Evolutionary conservation across 2,888 invertebrate species (phyloP).

Genomic region (Pyrrhosoma nymphula): DNA sequence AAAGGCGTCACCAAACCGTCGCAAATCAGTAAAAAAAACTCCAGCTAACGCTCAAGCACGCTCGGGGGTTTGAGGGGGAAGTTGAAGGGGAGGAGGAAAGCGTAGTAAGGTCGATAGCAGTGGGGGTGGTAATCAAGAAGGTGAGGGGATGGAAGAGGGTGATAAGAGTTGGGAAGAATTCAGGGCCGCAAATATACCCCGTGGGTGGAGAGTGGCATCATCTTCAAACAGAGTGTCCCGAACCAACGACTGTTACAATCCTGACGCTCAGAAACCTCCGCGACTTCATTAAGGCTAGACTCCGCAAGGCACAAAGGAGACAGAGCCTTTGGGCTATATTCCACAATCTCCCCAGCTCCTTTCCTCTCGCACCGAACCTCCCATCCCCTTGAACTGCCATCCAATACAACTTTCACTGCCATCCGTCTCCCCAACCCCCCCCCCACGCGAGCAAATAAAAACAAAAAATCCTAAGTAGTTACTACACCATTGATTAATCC

Average conservation of each 20-base stretch:
- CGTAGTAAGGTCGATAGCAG: background rate
- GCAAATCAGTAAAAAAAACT: background rate
- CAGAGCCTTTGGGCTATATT: background rate
- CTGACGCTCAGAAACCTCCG: background rate
- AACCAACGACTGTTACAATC: background rate
- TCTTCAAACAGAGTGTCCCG: conserved; percentile 43
- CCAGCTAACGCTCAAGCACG: background rate
- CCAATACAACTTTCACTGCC: background rate
- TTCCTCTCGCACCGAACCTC: background rate
- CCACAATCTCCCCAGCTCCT: too few relatives aligned
- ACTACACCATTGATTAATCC: too few relatives aligned
- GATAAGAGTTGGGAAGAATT: background rate
- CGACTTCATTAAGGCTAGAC: conserved; percentile 41
- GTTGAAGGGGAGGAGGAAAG: background rate
- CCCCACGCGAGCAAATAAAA: background rate
- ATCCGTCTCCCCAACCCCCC: background rate
- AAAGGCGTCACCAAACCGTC: background rate
- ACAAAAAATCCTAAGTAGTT: too few relatives aligned
- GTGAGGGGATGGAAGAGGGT: background rate
- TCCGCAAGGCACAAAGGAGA: background rate
- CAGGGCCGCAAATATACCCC: conserved; percentile 8
- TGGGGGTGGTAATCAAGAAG: background rate
- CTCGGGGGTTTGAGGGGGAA: background rate
- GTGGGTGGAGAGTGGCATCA: background rate
- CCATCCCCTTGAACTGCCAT: background rate